Base-by-base conservation (phyloP, 1,140 invertebrate species). In the Delia radicum region DNA sequence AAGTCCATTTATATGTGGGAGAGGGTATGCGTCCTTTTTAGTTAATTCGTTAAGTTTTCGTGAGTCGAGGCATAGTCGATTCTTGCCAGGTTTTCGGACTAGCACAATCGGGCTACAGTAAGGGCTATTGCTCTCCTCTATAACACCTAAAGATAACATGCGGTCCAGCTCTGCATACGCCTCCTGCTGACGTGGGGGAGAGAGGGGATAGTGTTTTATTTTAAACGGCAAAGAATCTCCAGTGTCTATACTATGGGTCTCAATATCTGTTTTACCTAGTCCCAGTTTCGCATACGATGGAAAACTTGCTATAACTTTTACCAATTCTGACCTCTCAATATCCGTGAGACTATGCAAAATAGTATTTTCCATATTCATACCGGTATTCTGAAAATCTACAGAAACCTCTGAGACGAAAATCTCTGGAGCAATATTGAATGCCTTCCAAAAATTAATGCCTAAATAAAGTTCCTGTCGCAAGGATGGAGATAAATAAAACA, bases 41-140 rank as follows among this genome's bases (percentile, higher is more conserved):
- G 82, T 82, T 2, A 82, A 76, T 2, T 28, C 33, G 75, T 86
- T 84, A 1, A 84, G 10, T 29, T 80, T 79, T 15, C 84, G 48
- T 48, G 73, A 82, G 75, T 85, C 80, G 0, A 86, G 72, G 72
- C 82, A 85, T 21, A 84, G 78, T 15, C 76, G 63, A 0, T 61
- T 75, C 29, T 78, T 76, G n/a, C 76, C 75, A 46, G 81, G 77
- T 73, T 84, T 84, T 67, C 74, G 67, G 2, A 82, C 79, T 46
- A 83, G 71, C 3, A 81, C 74, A 6, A 82, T 76, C 2, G 82
- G 82, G 27, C 76, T 78, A 2, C 79, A 77, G 80, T 80, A 85
- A 0, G 80, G 63, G 31, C 77, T 81, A 1, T 79, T 37, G 2
- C 74, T 78, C 15, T 74, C 74, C 71, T 81, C 79, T 6, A 83